Conservation (phyloP, 2,797 vertebrate genomes). For the Gymnopithys bicolor region DNA sequence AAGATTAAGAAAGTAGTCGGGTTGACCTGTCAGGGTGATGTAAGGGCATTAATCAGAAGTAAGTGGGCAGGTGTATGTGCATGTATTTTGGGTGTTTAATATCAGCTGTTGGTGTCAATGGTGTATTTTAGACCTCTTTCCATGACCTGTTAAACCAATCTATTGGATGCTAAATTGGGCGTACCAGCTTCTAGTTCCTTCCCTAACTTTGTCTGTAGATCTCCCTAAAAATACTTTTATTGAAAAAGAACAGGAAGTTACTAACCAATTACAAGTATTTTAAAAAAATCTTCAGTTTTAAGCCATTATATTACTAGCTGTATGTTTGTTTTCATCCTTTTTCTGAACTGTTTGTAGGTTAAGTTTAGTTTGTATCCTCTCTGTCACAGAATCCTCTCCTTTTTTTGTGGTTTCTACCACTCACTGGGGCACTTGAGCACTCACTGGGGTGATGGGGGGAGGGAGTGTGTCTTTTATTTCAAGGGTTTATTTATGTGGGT, state of each 20-base stretch:
- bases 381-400: neutral
- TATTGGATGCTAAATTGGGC: neutral
- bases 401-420: neutral
- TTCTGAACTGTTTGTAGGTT: neutral
- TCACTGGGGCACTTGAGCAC: neutral
- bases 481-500: neutral
- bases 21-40: neutral
- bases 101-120: neutral
- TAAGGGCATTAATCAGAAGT: neutral
- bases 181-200: neutral
- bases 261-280: neutral
- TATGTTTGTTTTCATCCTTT: neutral
- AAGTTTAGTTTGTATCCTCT: neutral
- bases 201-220: neutral
- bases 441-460: accelerated
- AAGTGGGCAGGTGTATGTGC: neutral
- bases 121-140: neutral
- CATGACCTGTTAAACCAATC: neutral
- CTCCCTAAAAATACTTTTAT: neutral
- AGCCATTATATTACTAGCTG: neutral
- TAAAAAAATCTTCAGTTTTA: neutral
- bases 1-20: neutral
- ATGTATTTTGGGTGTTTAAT: neutral
- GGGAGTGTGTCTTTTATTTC: neutral
- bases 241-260: neutral